Evolutionary conservation across 2,888 invertebrate species (phyloP).

Genomic region (Ochropleura plecta): DNA sequence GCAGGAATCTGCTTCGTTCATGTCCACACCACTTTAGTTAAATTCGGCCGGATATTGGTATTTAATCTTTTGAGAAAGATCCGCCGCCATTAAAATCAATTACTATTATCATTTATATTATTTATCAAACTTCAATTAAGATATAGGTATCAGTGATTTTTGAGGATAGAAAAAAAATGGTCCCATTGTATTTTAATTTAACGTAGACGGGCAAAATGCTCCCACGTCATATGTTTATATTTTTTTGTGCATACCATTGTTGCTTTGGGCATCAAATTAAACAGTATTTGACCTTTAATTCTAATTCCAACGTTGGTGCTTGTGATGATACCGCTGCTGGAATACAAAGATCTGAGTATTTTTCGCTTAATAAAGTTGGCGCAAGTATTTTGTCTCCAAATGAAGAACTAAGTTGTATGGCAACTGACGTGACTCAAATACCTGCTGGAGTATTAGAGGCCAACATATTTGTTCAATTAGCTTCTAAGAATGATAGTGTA

Average conservation of each 20-base stretch:
- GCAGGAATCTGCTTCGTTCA: neutral
- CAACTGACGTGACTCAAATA: conserved; percentile 42
- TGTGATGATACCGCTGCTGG: conserved; percentile 33
- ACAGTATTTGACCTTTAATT: conserved; percentile 36
- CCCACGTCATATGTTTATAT: conserved; percentile 20
- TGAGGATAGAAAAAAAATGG: conserved; percentile 21
- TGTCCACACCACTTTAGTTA: conserved; percentile 17
- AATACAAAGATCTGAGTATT: conserved; percentile 13
- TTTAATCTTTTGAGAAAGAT: conserved; percentile 32
- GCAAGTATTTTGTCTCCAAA: conserved; percentile 20
- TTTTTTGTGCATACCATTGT: conserved; percentile 30
- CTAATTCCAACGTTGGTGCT: conserved; percentile 1
- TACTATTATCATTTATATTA: conserved; percentile 35
- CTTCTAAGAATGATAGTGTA: conserved; percentile 61
- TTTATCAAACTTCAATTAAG: conserved; percentile 44
- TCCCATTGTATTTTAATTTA: conserved; percentile 35
- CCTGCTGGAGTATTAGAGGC: conserved; percentile 55
- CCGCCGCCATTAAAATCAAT: conserved; percentile 20
- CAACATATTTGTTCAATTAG: conserved; percentile 46
- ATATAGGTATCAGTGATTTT: conserved; percentile 39
- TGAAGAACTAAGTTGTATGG: conserved; percentile 52
- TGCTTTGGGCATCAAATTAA: conserved; percentile 28
- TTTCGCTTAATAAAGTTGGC: conserved; percentile 14
- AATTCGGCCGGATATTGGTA: conserved; percentile 5
- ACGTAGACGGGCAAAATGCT: conserved; percentile 49